A percentile compares a stretch with the other conserved stretches of the same genome.
phyloP scores from a whole-genome alignment of 2,797 vertebrate species.

The Myotis daubentonii region DNA sequence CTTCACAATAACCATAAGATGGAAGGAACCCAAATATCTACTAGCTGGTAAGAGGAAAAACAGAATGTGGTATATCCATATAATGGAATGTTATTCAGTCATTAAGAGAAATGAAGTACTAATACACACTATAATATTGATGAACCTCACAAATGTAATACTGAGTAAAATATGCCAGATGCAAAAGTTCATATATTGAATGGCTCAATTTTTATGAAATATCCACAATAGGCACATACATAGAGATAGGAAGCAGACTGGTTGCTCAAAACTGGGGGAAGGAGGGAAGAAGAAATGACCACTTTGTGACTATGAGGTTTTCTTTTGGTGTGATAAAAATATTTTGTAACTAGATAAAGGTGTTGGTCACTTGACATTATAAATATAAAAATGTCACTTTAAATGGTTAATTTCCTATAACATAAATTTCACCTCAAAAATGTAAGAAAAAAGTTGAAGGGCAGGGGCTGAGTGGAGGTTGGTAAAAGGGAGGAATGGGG shows the following conservation, averaged over 20 bases:
- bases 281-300: not conserved
- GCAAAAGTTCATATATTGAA: not conserved
- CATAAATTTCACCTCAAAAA: not conserved
- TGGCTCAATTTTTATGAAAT: not conserved
- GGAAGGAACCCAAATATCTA: not conserved
- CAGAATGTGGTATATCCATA: not conserved
- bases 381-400: not conserved
- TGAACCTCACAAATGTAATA: not conserved
- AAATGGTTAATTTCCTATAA: conserved; percentile 20
- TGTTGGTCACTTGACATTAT: not conserved
- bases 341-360: conserved; percentile 17
- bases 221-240: not conserved
- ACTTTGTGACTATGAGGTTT: not conserved
- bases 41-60: not conserved
- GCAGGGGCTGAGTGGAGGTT: not conserved
- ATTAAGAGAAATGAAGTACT: not conserved
- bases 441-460: not conserved
- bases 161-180: not conserved
- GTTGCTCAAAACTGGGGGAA: not conserved
- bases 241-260: not conserved
- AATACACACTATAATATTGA: not conserved
- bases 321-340: conserved; percentile 25
- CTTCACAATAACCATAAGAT: not conserved
- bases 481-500: not conserved
- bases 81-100: not conserved